Conservation (phyloP, 2,113 vertebrate species). For the Chlorocebus sabaeus region DNA sequence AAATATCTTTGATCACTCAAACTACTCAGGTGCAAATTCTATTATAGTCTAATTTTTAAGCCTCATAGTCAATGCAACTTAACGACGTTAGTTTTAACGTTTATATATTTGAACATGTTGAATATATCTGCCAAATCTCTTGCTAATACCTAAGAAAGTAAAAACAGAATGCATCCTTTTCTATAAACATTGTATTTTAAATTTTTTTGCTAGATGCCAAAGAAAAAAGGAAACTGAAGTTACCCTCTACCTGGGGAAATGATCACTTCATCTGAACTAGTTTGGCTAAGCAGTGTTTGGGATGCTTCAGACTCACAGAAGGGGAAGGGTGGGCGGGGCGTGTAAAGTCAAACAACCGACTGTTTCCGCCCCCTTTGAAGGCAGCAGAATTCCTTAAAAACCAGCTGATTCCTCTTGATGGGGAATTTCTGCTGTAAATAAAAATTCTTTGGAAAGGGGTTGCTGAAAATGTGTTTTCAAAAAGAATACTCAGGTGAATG, state of each 20-base stretch:
- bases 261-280: not conserved
- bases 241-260: not conserved
- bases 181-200: not conserved
- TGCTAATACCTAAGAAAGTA: not conserved
- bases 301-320: not conserved
- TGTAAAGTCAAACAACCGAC: not conserved
- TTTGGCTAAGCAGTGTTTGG: not conserved
- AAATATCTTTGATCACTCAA: conserved; percentile 21
- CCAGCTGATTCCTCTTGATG: not conserved
- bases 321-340: not conserved
- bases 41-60: not conserved
- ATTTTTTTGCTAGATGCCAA: not conserved
- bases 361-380: not conserved
- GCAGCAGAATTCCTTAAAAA: conserved; percentile 15
- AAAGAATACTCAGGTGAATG: not conserved
- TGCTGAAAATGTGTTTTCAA: not conserved
- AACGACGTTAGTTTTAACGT: not conserved
- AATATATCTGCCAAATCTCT: not conserved
- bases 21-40: not conserved
- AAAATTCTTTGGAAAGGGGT: not conserved
- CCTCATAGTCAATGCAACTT: not conserved
- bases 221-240: not conserved
- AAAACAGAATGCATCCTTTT: not conserved
- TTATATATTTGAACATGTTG: not conserved
- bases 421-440: not conserved